Base-by-base conservation (phyloP, 2,888 invertebrate genomes). In the Branchellion lobata region DNA sequence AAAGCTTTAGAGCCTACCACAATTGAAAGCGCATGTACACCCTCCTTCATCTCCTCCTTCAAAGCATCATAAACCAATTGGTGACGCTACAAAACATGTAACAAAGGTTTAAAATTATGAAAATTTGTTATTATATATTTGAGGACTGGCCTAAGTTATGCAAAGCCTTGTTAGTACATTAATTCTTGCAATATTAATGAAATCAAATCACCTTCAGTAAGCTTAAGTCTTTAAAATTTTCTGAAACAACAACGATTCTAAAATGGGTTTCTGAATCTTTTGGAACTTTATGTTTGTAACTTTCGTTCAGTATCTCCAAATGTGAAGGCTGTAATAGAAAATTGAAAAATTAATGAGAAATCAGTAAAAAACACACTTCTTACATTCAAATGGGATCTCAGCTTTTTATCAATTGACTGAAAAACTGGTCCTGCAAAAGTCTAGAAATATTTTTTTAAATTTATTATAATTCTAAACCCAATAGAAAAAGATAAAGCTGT, bases 291-390 rank as follows among this genome's bases (percentile, higher is more conserved):
- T 77, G 77, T 34, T 77, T 77, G 65, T 65, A 65, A 65, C 77
- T 77, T 77, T 77, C 77, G 65, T 77, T 77, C n/a, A 65, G 18
- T 29, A 77, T 77, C 21, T 77, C 77, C 8, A 77, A n/a, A 77
- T 77, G 65, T 51, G 77, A 57, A 2, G 77, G 77, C 77, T 77
- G 40, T n/a, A 65, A 69, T 8, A 69, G 29, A 69, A 18, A 57
- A 24, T 57, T 57, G 3, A 57, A 24, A 3, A 57, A 24, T 57
- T 24, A 24, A 57, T 57, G 14, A 57, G 5, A 57, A 24, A 57
- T 24, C 5, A 57, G 5, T 5, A 57, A 57, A 57, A 24, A 3
- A 57, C 61, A 57, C 21, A 57, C n/a, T n/a, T n/a, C n/a, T n/a
- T n/a, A n/a, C 61, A 24, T 57, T n/a, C 21, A 57, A 24, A n/a